These are phyloP conservation scores for Helarctos malayanus DNA, from an alignment of 2,797 vertebrate genomes.

Conservation along the genomic window DNA sequence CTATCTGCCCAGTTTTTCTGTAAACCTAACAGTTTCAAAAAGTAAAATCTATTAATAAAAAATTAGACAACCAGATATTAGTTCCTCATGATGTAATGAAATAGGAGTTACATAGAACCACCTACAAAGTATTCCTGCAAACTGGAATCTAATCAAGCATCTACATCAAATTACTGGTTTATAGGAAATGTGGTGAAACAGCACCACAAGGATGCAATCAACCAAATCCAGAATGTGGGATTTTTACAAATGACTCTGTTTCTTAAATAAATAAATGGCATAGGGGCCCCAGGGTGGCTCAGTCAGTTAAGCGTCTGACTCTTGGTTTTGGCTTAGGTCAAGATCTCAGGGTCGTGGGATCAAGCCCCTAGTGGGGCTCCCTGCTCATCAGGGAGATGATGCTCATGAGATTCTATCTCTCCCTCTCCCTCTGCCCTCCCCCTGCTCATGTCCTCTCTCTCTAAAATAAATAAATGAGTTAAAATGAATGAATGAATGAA, in stretches of 20 bases:
- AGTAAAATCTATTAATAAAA: neutral
- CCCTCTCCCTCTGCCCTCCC: neutral
- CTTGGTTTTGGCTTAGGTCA: neutral
- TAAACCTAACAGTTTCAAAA: neutral
- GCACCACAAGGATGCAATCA: neutral
- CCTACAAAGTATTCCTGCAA: neutral
- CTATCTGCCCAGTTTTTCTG: neutral
- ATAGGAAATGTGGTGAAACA: neutral
- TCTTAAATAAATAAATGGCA: slow-evolving; percentile 38
- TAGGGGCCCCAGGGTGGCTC: neutral
- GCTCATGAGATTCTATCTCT: neutral
- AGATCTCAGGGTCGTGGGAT: neutral
- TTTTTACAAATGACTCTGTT: neutral
- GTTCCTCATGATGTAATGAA: neutral
- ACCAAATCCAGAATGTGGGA: neutral
- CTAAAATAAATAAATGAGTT: neutral
- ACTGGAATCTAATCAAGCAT: slow-evolving; percentile 25
- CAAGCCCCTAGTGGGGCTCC: neutral
- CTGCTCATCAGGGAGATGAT: neutral
- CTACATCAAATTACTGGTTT: slow-evolving; percentile 18
- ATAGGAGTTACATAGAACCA: neutral
- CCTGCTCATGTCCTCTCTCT: neutral
- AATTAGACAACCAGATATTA: neutral
- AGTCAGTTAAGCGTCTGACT: neutral
- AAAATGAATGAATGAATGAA: neutral